These are phyloP conservation scores for Zophobas atratus DNA, from an alignment of 1,140 invertebrate genomes.

Conservation along the genomic window DNA sequence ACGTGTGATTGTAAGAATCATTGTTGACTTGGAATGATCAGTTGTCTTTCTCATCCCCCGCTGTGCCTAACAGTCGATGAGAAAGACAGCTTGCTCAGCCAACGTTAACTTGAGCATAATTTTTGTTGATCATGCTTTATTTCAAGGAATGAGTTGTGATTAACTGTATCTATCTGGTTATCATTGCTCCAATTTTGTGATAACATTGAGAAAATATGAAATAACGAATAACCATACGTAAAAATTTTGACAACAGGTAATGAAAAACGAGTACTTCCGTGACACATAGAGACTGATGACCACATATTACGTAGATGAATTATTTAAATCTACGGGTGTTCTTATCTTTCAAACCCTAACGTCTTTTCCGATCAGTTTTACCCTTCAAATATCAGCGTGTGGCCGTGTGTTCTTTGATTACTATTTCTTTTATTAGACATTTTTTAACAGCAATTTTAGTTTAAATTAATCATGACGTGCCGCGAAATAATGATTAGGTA, in stretches of 20 bases:
- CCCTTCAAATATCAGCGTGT: slow-evolving; percentile 27
- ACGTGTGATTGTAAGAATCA: too few species aligned
- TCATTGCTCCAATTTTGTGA: slow-evolving; percentile 28
- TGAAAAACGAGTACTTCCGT: slow-evolving; percentile 23
- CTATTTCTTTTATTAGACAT: background rate
- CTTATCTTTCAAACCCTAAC: slow-evolving; percentile 15
- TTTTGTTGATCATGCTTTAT: background rate
- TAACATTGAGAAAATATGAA: background rate
- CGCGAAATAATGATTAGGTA: slow-evolving; percentile 7
- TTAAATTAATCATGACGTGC: slow-evolving; percentile 2
- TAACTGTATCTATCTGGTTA: slow-evolving; percentile 10
- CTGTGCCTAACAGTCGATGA: too few species aligned
- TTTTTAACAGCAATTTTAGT: background rate
- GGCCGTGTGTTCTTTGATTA: slow-evolving; percentile 10
- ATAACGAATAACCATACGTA: slow-evolving; percentile 4
- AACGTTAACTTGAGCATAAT: background rate
- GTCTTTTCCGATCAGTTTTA: slow-evolving; percentile 27
- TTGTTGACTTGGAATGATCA: too few species aligned
- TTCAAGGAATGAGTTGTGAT: slow-evolving; percentile 14
- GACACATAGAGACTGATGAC: slow-evolving; percentile 35
- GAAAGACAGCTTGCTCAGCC: too few species aligned
- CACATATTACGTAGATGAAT: slow-evolving; percentile 24
- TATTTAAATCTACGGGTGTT: slow-evolving; percentile 32
- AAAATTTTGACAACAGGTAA: slow-evolving; percentile 25
- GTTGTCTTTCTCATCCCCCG: too few species aligned